Conservation (phyloP, 2,113 vertebrate genomes). For the Genyomyrus donnyi region DNA sequence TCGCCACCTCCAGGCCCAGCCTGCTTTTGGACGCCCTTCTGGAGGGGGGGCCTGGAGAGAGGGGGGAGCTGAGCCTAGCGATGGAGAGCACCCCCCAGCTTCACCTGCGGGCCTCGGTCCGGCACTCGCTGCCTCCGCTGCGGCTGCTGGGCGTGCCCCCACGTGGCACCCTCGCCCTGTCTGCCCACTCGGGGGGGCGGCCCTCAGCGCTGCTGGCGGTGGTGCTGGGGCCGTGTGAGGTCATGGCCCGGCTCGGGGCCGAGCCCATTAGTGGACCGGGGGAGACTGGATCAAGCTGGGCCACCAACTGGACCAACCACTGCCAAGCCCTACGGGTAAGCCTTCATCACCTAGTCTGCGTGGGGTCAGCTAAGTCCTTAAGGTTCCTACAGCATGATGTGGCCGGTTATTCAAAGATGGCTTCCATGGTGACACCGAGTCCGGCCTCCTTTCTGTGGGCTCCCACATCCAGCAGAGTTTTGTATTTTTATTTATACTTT, state of each 20-base stretch:
- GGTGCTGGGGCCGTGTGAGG: conserved; percentile 54
- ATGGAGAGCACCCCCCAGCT: conserved; percentile 25
- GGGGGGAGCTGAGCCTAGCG: conserved; percentile 39
- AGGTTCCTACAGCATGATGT: neutral
- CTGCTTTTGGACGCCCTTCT: conserved; percentile 37
- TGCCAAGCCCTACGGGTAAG: conserved; percentile 61
- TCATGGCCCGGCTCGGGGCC: conserved; percentile 47
- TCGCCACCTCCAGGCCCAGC: conserved; percentile 42
- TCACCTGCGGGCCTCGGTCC: conserved; percentile 41
- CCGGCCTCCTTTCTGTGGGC: neutral
- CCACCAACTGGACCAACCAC: conserved; percentile 50
- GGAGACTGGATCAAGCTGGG: conserved; percentile 39
- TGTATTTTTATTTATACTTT: neutral
- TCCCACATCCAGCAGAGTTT: neutral
- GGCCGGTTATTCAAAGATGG: neutral
- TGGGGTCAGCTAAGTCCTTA: too few relatives aligned
- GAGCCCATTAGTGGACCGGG: conserved; percentile 31
- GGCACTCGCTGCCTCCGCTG: conserved; percentile 52
- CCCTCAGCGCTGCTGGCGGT: conserved; percentile 42
- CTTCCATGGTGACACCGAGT: neutral
- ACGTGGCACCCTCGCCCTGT: conserved; percentile 45
- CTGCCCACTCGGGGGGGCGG: conserved; percentile 19
- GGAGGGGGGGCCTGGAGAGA: conserved; percentile 33
- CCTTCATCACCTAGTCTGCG: neutral
- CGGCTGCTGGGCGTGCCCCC: conserved; percentile 51